phyloP scores from a whole-genome alignment of 2,888 invertebrate species.

The Tryphoninae sp. region DNA sequence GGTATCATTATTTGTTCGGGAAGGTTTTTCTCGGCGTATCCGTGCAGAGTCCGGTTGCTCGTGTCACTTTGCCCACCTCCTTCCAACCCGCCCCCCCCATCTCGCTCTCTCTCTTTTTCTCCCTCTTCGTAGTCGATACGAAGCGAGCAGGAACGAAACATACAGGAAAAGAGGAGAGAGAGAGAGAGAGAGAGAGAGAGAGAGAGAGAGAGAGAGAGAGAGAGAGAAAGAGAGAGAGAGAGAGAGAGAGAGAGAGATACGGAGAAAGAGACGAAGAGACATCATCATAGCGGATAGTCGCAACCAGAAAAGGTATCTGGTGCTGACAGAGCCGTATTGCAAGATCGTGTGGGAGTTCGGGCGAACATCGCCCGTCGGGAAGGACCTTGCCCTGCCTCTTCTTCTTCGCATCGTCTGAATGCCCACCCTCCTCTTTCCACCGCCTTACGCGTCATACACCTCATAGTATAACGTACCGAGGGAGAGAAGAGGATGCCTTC shows the following conservation, averaged over 20 bases:
- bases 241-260: background rate
- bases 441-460: conserved; percentile 9
- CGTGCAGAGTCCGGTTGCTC: conserved; percentile 65
- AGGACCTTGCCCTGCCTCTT: conserved; percentile 20
- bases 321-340: conserved; percentile 71
- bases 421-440: conserved; percentile 34
- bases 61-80: conserved; percentile 66
- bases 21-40: conserved; percentile 57
- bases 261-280: conserved; percentile 39
- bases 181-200: conserved; percentile 8
- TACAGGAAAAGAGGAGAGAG: background rate
- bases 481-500: conserved; percentile 21
- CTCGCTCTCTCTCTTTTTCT: background rate
- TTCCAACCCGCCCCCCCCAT: background rate
- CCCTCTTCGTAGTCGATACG: conserved; percentile 56
- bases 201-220: background rate
- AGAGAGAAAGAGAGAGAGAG: background rate
- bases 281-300: conserved; percentile 45
- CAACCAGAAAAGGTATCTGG: conserved; percentile 70
- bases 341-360: conserved; percentile 32
- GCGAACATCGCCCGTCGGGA: conserved; percentile 33
- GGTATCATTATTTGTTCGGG: conserved; percentile 71
- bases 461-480: conserved; percentile 2
- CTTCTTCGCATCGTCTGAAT: conserved; percentile 28
- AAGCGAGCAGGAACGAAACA: conserved; percentile 20